Base-by-base conservation (phyloP, 2,113 vertebrate genomes). In the Pteruthius melanotis region DNA sequence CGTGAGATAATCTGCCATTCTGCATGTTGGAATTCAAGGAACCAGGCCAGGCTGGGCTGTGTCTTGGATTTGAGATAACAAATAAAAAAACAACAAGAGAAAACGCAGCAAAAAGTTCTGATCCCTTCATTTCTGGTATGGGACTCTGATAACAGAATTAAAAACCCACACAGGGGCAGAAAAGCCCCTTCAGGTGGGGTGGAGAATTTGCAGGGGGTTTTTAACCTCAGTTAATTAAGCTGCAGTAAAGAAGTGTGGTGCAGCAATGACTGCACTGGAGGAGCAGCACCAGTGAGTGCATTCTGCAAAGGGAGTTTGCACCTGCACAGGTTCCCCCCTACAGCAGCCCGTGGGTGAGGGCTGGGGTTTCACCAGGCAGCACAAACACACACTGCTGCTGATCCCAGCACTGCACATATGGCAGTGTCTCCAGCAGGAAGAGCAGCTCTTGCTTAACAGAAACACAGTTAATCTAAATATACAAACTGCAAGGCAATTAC, bases 401-500 rank as follows among this genome's bases (percentile, higher is more conserved):
- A 52, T 75, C 61, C 79, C 71, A 74, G 24, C 27, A 33, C 4
- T 39, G 64, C 69, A 82, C 27, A 40, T 49, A 68, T 26, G 74
- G 68, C 72, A 84, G 12, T 3, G 26, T 40, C 64, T 92, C 75
- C 35, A 70, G 30, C 35, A 93, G 71, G 57, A 89, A 83, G 56
- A 93, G 21, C 76, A 57, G 60, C 11, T 87, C 44, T 81, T 83
- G 54, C 42, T 68, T 71, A 75, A 86, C 68, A 89, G 76, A 92
- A 95, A 87, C 50, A 49, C 10, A 88, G 39, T 60, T 88, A 37
- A 40, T 82, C 60, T 82, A 87, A 92, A 78, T 66, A 88, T 6
- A 75, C n/a, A 91, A 89, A 84, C 57, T 89, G 37, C 72, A 92
- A 75, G 47, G 76, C 76, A 95, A 90, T 89, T 81, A 83, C 12